These are phyloP conservation scores for Orthosia gothica DNA, from an alignment of 2,888 invertebrate genomes.

Conservation along the genomic window DNA sequence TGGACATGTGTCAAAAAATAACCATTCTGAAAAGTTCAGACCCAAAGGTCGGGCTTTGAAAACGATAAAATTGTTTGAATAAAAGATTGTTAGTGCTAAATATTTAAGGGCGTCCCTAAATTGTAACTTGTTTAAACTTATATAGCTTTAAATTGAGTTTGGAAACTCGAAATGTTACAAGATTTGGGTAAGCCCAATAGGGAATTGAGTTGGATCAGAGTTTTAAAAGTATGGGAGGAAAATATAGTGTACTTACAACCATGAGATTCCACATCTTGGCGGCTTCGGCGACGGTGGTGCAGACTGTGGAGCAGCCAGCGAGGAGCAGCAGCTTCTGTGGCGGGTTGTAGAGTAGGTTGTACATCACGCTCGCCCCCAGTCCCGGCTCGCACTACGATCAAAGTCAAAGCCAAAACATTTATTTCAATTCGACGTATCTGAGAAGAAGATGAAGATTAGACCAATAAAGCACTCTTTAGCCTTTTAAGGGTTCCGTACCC, in stretches of 20 bases:
- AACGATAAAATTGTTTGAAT: constrained; percentile 53
- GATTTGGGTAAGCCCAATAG: constrained; percentile 29
- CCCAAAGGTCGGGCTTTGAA: constrained; percentile 35
- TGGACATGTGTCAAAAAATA: constrained; percentile 59
- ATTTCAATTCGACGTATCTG: too few relatives aligned
- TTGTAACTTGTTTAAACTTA: constrained; percentile 52
- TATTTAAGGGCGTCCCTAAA: constrained; percentile 50
- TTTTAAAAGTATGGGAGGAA: constrained; percentile 21
- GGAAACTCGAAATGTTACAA: constrained; percentile 32
- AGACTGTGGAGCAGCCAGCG: constrained; percentile 99
- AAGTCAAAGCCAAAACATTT: too few relatives aligned
- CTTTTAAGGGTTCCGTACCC: too few relatives aligned
- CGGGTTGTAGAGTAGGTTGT: constrained; percentile 98
- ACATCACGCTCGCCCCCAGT: constrained; percentile 99
- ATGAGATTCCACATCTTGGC: constrained; percentile 99
- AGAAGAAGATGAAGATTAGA: too few relatives aligned
- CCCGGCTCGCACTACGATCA: constrained; percentile 98
- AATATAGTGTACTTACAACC: constrained; percentile 95
- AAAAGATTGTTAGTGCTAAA: constrained; percentile 56
- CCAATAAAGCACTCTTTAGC: too few relatives aligned
- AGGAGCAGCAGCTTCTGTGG: constrained; percentile 98
- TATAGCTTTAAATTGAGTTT: constrained; percentile 57
- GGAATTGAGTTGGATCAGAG: constrained; percentile 29
- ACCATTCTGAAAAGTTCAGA: constrained; percentile 45
- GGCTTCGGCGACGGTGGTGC: constrained; percentile 99